Evolutionary conservation across 2,797 vertebrate genomes (phyloP), one percentile per base, ranked within the genome.

Genomic region (Cichlasoma orientale): DNA sequence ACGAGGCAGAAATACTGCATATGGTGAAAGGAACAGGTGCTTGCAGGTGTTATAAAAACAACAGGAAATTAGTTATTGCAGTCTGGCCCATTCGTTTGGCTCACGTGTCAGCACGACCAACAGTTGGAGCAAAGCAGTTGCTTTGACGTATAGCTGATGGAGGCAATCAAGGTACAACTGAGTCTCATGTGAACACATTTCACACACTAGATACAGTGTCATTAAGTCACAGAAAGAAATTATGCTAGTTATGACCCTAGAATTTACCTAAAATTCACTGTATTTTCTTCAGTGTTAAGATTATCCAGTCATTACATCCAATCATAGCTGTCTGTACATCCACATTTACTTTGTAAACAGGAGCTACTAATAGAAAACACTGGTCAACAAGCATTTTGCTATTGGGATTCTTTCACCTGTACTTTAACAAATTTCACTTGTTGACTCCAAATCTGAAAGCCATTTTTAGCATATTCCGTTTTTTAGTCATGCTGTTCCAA

Each of bases 1-100:
- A 23, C 31, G 52, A 77, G 47, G 47, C 19, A 41, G 36, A 72
- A 31, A 78, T 66, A 27, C 14, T 73, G 50, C 13, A 7, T 33
- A 36, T 79, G 55, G 55, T 56, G 10, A 54, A 71, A 38, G 9
- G 25, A 75, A 68, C 44, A 61, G 7, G 56, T 79, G 50, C 69
- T 29, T 77, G 47, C 3, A 3, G 1, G 21, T 71, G 47, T 74
- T 56, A 1, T 52, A 7, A 44, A 74, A 79, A 19, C 18, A 79
- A 53, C 3, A 79, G 27, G 38, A 72, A 36, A 41, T 47, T 53
- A 12, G 44, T 78, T 72, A 50, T 21, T 68, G 25, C 71, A 36
- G 44, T 73, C 70, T 56, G 21, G 19, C 38, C 27, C 0, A 8
- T 19, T 75, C 11, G 21, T 74, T 47, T 81, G 19, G 2, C 41